phyloP scores from a whole-genome alignment of 2,888 invertebrate species.

The Perithous albicinctus region DNA sequence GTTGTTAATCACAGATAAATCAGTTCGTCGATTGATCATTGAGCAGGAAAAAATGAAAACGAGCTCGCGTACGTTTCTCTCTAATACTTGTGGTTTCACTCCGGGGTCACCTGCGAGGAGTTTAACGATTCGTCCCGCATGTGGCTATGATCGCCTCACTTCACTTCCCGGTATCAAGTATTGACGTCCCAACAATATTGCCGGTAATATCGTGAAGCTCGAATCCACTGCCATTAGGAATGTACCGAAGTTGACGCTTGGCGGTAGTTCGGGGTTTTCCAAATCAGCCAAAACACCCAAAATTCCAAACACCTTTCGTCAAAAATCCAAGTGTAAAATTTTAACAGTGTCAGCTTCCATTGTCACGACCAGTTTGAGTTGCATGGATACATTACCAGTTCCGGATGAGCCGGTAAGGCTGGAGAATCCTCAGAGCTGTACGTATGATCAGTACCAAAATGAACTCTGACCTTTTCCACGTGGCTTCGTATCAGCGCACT shows the following conservation, averaged over 20 bases:
- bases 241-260: too few species aligned
- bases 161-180: neutral
- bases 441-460: neutral
- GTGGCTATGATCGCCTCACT: constrained; percentile 1
- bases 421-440: neutral
- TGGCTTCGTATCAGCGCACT: constrained; percentile 28
- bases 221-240: neutral
- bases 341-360: neutral
- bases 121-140: constrained; percentile 41
- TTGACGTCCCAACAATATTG: constrained; percentile 7
- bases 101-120: neutral
- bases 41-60: neutral
- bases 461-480: constrained; percentile 42
- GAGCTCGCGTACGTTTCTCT: neutral
- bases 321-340: neutral
- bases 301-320: neutral
- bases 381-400: constrained; percentile 22
- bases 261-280: neutral
- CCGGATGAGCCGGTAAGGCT: constrained; percentile 5
- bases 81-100: neutral
- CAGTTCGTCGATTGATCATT: constrained; percentile 6
- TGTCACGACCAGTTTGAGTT: neutral
- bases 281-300: neutral
- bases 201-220: neutral
- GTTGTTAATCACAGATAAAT: constrained; percentile 18